Conservation (phyloP, 2,113 vertebrate genomes). For the Rhodinocichla rosea region DNA sequence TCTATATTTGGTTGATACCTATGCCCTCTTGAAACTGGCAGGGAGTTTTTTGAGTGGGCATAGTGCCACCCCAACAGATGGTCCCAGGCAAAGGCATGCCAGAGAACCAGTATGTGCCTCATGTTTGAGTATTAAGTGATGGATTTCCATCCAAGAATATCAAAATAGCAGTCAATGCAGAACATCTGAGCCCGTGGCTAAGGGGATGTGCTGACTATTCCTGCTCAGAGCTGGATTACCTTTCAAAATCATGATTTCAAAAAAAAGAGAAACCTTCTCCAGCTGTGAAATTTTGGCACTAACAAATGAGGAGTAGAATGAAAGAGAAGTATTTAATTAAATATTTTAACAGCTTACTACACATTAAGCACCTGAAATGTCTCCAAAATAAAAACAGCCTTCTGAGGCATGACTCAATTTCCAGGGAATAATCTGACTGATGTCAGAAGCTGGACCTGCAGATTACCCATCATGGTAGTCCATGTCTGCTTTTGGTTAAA, state of each 20-base stretch:
- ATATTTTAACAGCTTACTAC: background rate
- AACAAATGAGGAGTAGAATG: background rate
- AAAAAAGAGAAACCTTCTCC: background rate
- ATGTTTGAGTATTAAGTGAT: slow-evolving; percentile 15
- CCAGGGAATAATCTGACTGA: background rate
- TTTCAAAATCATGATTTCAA: background rate
- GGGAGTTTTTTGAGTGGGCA: background rate
- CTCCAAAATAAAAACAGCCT: background rate
- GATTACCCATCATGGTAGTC: background rate
- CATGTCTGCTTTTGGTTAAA: background rate
- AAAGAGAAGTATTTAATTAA: background rate
- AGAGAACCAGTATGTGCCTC: slow-evolving; percentile 12
- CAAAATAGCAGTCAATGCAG: slow-evolving; percentile 36
- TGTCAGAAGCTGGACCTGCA: background rate
- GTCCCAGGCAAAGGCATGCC: background rate
- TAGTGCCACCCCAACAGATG: slow-evolving; percentile 49
- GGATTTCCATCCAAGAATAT: background rate
- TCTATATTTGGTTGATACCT: slow-evolving; percentile 10
- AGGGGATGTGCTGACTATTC: background rate
- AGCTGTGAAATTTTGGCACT: background rate
- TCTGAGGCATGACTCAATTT: background rate
- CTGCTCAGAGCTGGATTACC: background rate
- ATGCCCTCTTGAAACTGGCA: slow-evolving; percentile 11
- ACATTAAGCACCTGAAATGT: background rate
- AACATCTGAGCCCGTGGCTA: background rate